Percentiles rank a stretch among this genome's conserved stretches.
These are phyloP conservation scores for Ethmia dodecea DNA, from an alignment of 2,888 invertebrate species.

Conservation along the genomic window DNA sequence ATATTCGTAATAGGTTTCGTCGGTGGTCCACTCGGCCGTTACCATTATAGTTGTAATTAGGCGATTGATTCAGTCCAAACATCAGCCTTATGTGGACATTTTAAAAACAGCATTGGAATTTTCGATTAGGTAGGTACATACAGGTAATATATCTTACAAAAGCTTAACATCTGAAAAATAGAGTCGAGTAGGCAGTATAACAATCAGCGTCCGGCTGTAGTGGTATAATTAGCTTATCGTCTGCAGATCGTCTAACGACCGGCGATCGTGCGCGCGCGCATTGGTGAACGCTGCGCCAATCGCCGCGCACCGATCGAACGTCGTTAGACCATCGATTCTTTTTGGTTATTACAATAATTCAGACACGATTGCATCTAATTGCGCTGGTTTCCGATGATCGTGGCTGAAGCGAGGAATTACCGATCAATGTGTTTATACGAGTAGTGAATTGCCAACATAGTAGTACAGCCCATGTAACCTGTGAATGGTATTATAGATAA, in stretches of 20 bases:
- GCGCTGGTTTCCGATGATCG: slow-evolving; percentile 64
- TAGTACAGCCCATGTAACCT: slow-evolving; percentile 1
- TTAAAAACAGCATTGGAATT: slow-evolving; percentile 45
- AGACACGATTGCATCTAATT: slow-evolving; percentile 72
- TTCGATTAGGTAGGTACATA: slow-evolving; percentile 29
- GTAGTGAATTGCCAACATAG: neutral
- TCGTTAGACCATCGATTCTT: slow-evolving; percentile 68
- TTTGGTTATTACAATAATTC: slow-evolving; percentile 76
- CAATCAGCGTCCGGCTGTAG: slow-evolving; percentile 48
- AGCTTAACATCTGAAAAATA: slow-evolving; percentile 60
- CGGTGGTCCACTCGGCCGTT: slow-evolving; percentile 45
- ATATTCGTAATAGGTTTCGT: slow-evolving; percentile 44
- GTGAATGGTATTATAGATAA: slow-evolving; percentile 9
- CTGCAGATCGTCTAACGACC: slow-evolving; percentile 53
- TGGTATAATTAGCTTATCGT: slow-evolving; percentile 70
- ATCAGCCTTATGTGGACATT: slow-evolving; percentile 42
- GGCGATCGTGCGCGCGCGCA: slow-evolving; percentile 59
- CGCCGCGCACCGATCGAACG: slow-evolving; percentile 45
- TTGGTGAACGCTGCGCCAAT: slow-evolving; percentile 67
- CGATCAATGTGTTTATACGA: slow-evolving; percentile 43
- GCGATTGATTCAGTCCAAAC: slow-evolving; percentile 36
- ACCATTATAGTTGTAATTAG: slow-evolving; percentile 31
- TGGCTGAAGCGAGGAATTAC: slow-evolving; percentile 51
- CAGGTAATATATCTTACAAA: slow-evolving; percentile 34
- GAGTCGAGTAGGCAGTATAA: slow-evolving; percentile 44